Percentiles rank a stretch among this genome's conserved stretches.
Conservation (phyloP, 2,888 invertebrate species). For the Taphrorychus bicolor region DNA sequence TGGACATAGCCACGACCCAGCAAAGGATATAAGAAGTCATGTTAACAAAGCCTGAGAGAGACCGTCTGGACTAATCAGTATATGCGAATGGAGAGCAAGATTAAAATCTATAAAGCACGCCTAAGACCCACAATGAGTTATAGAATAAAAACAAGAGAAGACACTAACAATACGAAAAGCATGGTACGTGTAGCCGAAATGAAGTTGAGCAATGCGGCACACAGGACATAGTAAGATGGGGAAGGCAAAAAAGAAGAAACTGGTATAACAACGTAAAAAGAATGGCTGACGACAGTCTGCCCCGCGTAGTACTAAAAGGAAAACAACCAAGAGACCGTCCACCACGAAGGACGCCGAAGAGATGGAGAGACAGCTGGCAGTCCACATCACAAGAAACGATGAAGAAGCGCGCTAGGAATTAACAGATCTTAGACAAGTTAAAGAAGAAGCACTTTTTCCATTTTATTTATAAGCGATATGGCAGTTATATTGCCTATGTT, state of each 20-base stretch:
- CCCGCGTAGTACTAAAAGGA: background rate
- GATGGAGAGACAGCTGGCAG: background rate
- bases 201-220: too few relatives aligned
- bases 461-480: too few relatives aligned
- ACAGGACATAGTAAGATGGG: too few relatives aligned
- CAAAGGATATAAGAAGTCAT: background rate
- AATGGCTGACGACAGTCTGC: background rate
- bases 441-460: too few relatives aligned
- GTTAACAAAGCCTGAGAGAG: background rate
- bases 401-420: too few relatives aligned
- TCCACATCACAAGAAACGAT: too few relatives aligned
- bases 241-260: too few relatives aligned
- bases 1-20: background rate
- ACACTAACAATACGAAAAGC: background rate
- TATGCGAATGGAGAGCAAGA: too few relatives aligned
- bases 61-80: too few relatives aligned
- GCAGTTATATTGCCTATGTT: too few relatives aligned
- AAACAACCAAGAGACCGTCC: background rate
- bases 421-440: too few relatives aligned
- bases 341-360: background rate
- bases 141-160: background rate
- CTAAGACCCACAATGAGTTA: background rate
- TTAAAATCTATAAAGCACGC: background rate
- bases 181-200: background rate
- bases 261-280: background rate